phyloP scores from a whole-genome alignment of 2,113 vertebrate species.

The Crotalus horridus region DNA sequence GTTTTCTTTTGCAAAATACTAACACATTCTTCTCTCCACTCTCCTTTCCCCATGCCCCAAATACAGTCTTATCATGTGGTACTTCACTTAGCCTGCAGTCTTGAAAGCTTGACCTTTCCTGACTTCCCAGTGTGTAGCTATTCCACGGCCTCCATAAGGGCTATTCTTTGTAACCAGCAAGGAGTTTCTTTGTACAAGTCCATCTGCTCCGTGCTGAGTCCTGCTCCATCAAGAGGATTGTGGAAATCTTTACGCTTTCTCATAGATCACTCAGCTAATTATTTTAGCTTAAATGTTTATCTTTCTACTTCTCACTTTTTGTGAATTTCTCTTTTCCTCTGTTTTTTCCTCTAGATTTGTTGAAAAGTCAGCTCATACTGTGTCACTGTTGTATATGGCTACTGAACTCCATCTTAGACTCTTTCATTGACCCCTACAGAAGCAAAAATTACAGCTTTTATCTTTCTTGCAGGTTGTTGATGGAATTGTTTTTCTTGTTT shows the following conservation, averaged over 20 bases:
- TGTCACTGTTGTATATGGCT: not conserved
- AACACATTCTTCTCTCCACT: not conserved
- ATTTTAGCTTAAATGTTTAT: not conserved
- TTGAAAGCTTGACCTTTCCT: constrained; percentile 24
- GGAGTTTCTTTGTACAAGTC: constrained; percentile 27
- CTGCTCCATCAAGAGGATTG: constrained; percentile 10
- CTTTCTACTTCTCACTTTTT: not conserved
- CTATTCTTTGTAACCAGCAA: not conserved
- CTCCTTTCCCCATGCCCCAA: not conserved
- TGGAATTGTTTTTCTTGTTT: not conserved
- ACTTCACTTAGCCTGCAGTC: not conserved
- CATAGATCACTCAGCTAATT: not conserved
- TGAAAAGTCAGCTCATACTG: constrained; percentile 1
- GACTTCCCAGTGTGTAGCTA: not conserved
- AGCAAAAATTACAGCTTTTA: constrained; percentile 36
- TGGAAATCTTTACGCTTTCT: constrained; percentile 6
- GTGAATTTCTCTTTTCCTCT: constrained; percentile 29
- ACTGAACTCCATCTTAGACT: constrained; percentile 5
- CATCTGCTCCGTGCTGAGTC: constrained; percentile 14
- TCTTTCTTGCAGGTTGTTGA: constrained; percentile 13
- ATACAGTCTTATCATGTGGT: constrained; percentile 9
- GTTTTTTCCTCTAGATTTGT: constrained; percentile 9
- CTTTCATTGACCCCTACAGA: constrained; percentile 22
- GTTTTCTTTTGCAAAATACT: not conserved
- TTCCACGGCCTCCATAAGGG: constrained; percentile 8